Evolutionary conservation across 2,888 invertebrate species (phyloP).

Genomic region (Meghimatium bilineatum): DNA sequence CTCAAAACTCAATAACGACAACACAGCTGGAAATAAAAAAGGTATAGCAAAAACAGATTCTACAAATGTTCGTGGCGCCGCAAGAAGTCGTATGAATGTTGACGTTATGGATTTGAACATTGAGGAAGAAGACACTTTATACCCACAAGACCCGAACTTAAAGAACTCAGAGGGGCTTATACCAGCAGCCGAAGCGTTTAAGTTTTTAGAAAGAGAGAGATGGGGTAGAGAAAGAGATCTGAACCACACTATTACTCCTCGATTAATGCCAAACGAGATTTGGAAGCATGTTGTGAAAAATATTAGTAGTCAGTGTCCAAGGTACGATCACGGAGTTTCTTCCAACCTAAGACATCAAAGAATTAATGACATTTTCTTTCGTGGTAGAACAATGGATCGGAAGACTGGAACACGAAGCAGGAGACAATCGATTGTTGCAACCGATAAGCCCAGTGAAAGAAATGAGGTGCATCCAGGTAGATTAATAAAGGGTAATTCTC

Average conservation of each 20-base stretch:
- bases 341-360: background rate
- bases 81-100: background rate
- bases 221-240: conserved; percentile 35
- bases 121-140: background rate
- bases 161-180: background rate
- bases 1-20: background rate
- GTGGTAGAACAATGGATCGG: background rate
- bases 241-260: conserved; percentile 32
- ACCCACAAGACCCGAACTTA: background rate
- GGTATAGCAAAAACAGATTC: background rate
- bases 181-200: conserved; percentile 16
- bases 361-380: background rate
- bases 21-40: background rate
- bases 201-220: conserved; percentile 34
- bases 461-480: background rate
- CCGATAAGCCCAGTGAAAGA: background rate
- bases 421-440: background rate
- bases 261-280: conserved; percentile 42
- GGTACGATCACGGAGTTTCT: background rate
- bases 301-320: conserved; percentile 23
- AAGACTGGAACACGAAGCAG: background rate
- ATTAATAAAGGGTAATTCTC: background rate
- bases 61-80: background rate
- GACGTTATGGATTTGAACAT: background rate
- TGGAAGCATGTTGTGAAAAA: conserved; percentile 44